phyloP scores from a whole-genome alignment of 92 coral and sea anemone genomes.

The Palythoa heliodiscus region DNA sequence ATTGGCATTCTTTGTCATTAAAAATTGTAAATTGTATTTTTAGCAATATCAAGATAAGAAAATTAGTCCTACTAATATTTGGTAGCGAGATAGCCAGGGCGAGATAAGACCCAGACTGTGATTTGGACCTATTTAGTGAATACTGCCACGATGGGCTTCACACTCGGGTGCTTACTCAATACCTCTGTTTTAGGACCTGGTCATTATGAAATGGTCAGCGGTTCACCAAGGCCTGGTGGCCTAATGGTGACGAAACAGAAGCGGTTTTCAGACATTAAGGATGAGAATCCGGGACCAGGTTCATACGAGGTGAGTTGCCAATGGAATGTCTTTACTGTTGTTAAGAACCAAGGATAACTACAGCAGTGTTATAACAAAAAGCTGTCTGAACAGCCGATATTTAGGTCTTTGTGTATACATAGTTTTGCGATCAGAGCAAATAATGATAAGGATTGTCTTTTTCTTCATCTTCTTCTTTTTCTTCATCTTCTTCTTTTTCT shows the following conservation, averaged over 20 bases:
- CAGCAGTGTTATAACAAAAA: neutral
- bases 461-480: neutral
- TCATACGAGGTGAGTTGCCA: constrained; percentile 84
- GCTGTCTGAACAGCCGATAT: no score
- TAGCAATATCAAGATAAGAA: no score
- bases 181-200: constrained; percentile 81
- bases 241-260: constrained; percentile 87
- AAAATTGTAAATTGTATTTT: no score
- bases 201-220: constrained; percentile 65
- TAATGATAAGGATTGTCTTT: neutral
- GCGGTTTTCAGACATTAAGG: constrained; percentile 71
- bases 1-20: no score
- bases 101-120: no score
- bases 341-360: neutral
- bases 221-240: constrained; percentile 68
- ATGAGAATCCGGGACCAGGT: constrained; percentile 94
- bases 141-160: no score
- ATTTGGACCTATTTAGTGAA: no score
- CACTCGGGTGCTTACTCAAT: neutral
- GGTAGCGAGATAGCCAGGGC: no score
- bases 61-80: no score
- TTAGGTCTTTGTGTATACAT: no score
- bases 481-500: neutral
- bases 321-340: neutral
- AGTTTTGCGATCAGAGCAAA: neutral